Evolutionary conservation across 1,140 invertebrate species (phyloP), one percentile per base, ranked within the genome.

Genomic region (Trachymyrmex cornetzi): DNA sequence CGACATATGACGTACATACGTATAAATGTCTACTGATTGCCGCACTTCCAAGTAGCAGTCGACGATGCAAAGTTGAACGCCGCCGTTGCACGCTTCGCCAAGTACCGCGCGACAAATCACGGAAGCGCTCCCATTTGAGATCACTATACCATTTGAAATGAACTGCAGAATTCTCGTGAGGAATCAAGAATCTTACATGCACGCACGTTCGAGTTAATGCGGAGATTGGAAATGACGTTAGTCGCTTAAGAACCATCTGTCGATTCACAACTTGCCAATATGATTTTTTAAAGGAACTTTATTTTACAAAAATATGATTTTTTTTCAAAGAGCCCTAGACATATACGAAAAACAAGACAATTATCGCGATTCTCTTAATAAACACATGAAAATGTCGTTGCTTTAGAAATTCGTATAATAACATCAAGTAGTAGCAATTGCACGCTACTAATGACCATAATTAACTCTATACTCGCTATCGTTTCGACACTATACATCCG

Each of bases 1-100:
- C 48, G 84, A 66, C 59, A 53, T 48, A 74, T 27, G 72, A 85
- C n/a, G 66, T 2, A 55, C 34, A 1, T 27, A 14, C 22, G 16
- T 24, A 50, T 50, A 69, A 80, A 48, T 22, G 24, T 84, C 69
- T 74, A 19, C 48, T 64, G 57, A 80, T 67, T 80, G 67, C 79
- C 55, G 22, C 75, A 53, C 64, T 74, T 22, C 75, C 48, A 24
- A 81, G 55, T 27, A 59, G 63, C 81, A 81, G 50, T 59, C 50
- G 63, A 88, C 88, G 77, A 85, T 90, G 81, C 53, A 61, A 87
- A 86, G 89, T 90, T 90, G 88, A 90, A 86, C 88, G 85, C 34
- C 66, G 66, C 44, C 85, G 71, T 75, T 69, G 57, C 59, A 89
- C 64, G 86, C 86, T 34, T 24, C 61, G 86, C 16, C 53, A 67